Base-by-base conservation (phyloP, 2,113 vertebrate species). In the Petaurus breviceps region DNA sequence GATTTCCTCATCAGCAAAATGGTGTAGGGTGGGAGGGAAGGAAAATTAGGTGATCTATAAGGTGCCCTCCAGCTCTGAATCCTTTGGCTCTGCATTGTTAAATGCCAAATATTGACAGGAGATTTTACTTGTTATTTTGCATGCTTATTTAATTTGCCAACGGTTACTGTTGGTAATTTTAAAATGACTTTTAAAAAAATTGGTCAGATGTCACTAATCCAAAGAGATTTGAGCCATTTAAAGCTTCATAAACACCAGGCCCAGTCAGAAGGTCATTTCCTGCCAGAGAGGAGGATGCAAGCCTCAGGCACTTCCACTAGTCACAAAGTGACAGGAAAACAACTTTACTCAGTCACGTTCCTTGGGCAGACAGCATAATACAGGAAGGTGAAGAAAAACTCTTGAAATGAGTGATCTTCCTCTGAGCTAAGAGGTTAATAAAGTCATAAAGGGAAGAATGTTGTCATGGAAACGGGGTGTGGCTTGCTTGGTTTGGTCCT, bases 141-240 rank as follows among this genome's bases (percentile, higher is more conserved):
- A 8, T 43, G 68, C 26, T 84, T 22, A 84, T 43, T 84, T 43
- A n/a, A 84, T 43, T 43, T 84, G n/a, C n/a, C 68, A 84, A 8
- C 43, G n/a, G 68, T 84, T 84, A 84, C 19, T 43, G 16, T 22
- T 43, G 23, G 43, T 84, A 23, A 84, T 84, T 84, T 77, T 43
- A 8, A 43, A 43, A 84, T 84, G n/a, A 84, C n/a, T 84, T 77
- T 4, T 6, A 2, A 43, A 84, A 91, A 94, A 61, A 95, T 77
- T 95, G 92, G 90, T 96, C 68, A 68, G 95, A 95, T 92, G 95
- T 94, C 89, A 95, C 89, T 47, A 93, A 49, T 77, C 96, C 93
- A 97, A 94, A 89, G n/a, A 95, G 50, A 31, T 95, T 92, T 95
- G 84, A 91, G 6, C 90, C 91, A 23, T 0, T 47, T 55, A 51